Evolutionary conservation across 2,797 vertebrate genomes (phyloP), one percentile per base, ranked within the genome.

Genomic region (Mareca penelope): DNA sequence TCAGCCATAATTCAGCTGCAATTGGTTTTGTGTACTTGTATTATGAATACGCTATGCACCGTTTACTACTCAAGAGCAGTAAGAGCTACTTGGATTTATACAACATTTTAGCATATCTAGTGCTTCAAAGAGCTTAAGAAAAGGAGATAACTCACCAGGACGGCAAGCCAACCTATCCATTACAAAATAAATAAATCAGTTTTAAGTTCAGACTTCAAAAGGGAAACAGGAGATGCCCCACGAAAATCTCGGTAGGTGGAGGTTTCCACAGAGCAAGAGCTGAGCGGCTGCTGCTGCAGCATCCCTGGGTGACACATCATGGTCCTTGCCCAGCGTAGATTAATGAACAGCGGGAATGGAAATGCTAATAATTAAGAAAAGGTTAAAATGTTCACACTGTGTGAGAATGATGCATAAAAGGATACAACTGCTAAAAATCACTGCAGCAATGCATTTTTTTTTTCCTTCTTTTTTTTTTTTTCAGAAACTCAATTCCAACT

Each of bases 311-410:
- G 85, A 87, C 93, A 80, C 91, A 78, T 78, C 69, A 7, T 2
- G 61, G 94, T 63, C 86, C 42, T 86, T 73, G 95, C 88, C 96
- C 94, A 17, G 76, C 28, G 21, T 8, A 89, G 94, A 96, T 95
- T 95, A 96, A 97, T 91, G 88, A 97, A 90, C 96, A 95, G 93
- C 61, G 2, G 96, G 96, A 83, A 94, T 80, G 67, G 81, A 96
- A 96, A 95, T 70, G 76, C 85, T 93, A 84, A 96, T 97, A 96
- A 97, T 97, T 97, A 97, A 96, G 94, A 40, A 97, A 97, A 97
- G 95, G 96, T 97, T 97, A 97, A 96, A 95, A 94, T 70, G 94
- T 85, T 96, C 94, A 84, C 53, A 79, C 72, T 69, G 91, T 29
- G 95, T 76, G 61, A 75, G 88, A 93, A 89, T 3, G 77, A 78